phyloP scores from a whole-genome alignment of 2,797 vertebrate genomes.

The Varecia variegata region DNA sequence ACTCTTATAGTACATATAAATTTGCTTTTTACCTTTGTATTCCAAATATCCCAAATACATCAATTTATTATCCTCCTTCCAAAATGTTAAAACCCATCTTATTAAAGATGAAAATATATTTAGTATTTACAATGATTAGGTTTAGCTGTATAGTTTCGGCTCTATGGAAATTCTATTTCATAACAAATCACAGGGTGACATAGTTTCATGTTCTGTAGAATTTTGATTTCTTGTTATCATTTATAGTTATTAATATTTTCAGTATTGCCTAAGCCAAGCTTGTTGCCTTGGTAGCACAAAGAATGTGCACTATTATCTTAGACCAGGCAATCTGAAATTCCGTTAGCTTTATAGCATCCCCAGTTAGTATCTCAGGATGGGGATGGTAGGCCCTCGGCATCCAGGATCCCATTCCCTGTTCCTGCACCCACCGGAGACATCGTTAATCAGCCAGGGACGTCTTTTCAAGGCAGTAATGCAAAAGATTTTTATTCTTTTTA shows the following conservation, averaged over 20 bases:
- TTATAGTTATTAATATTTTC: constrained; percentile 47
- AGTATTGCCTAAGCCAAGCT: constrained; percentile 63
- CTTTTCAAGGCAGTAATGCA: not conserved
- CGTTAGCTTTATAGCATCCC: not conserved
- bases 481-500: not conserved
- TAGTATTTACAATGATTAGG: constrained; percentile 58
- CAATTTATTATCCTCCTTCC: constrained; percentile 26
- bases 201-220: constrained; percentile 64
- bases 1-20: constrained; percentile 45
- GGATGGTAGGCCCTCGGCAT: not conserved
- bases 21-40: constrained; percentile 55
- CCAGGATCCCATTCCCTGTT: fast-evolving
- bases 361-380: not conserved
- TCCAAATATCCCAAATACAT: constrained; percentile 30
- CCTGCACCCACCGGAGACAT: too few relatives aligned
- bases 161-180: constrained; percentile 64
- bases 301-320: constrained; percentile 43
- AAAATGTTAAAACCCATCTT: constrained; percentile 39
- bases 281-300: constrained; percentile 64
- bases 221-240: constrained; percentile 74
- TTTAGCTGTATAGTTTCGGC: constrained; percentile 44
- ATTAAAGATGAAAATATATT: constrained; percentile 66
- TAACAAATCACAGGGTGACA: constrained; percentile 66
- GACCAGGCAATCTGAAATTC: constrained; percentile 41
- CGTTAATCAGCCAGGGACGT: not conserved